Evolutionary conservation across 2,113 vertebrate species (phyloP).

Genomic region (Perca fluviatilis): DNA sequence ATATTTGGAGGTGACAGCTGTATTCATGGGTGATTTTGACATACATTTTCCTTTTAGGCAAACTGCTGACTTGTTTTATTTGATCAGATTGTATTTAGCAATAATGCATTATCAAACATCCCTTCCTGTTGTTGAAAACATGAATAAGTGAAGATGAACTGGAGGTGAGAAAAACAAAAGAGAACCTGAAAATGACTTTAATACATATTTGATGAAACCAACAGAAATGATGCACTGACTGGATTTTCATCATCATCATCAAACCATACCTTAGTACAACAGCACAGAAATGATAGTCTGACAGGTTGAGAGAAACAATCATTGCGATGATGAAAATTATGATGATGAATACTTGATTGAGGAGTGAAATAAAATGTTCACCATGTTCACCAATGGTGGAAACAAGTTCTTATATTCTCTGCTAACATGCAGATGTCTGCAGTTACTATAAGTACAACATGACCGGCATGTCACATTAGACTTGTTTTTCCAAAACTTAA

Average conservation of each 20-base stretch:
- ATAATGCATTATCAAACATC: background rate
- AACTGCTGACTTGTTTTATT: background rate
- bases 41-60: background rate
- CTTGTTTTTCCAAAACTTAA: no score
- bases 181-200: background rate
- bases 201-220: background rate
- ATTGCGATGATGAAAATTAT: no score
- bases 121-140: no score
- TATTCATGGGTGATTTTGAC: background rate
- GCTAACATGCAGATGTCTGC: no score
- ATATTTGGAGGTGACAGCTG: constrained; percentile 1
- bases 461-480: no score
- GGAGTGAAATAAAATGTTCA: background rate
- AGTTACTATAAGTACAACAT: no score
- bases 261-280: no score
- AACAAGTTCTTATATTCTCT: no score
- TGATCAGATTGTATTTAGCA: background rate
- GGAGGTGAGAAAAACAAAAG: background rate
- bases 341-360: constrained; percentile 5
- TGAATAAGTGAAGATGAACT: background rate
- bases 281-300: background rate
- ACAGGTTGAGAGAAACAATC: background rate
- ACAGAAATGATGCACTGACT: background rate
- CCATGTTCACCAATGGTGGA: no score
- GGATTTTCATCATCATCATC: constrained; percentile 3